Base-by-base conservation (phyloP, 2,113 vertebrate species). In the Antigone vipio region DNA sequence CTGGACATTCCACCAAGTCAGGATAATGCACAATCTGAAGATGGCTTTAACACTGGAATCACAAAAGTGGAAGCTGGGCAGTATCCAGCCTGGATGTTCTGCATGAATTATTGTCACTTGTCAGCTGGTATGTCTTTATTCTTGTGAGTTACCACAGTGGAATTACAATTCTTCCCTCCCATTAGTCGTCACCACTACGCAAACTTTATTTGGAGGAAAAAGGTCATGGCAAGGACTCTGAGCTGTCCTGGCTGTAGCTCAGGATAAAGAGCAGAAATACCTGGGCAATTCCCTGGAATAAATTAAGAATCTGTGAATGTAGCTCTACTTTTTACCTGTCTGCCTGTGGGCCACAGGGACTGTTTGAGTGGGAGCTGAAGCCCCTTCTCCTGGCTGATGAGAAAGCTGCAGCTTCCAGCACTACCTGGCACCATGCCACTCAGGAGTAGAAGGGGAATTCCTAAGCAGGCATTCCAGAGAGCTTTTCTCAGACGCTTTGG, bases 391-490 rank as follows among this genome's bases (percentile, higher is more conserved):
- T 58, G 78, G 42, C 62, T 73, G 59, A 75, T 67, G 87, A 64
- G 81, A 91, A 68, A 95, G 44, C 32, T 89, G 26, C 52, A 81
- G 59, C 87, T 95, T 92, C 87, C 74, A 95, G 87, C 77, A 42
- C 29, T 77, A 30, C 55, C 69, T 96, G 93, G 95, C 89, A 85
- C 42, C 26, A 56, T 63, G 84, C 91, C 93, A 97, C 64, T 45
- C 88, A 92, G 88, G 90, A 90, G 49, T 92, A 76, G 78, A 96
- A 97, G 93, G 95, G 96, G 95, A 97, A 96, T 96, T 96, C 93
- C 96, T 88, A 45, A 86, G 40, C 49, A 78, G 30, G 35, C 85
- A 78, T 94, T 93, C 83, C 85, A 93, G 56, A 49, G 68, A 94
- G 75, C 1, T 84, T 96, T 80, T 92, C 74, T 96, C 85, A 95